A percentile compares a stretch with the other conserved stretches of the same genome.
phyloP scores from a whole-genome alignment of 2,888 invertebrate genomes.

The Pemphredon lugubris region DNA sequence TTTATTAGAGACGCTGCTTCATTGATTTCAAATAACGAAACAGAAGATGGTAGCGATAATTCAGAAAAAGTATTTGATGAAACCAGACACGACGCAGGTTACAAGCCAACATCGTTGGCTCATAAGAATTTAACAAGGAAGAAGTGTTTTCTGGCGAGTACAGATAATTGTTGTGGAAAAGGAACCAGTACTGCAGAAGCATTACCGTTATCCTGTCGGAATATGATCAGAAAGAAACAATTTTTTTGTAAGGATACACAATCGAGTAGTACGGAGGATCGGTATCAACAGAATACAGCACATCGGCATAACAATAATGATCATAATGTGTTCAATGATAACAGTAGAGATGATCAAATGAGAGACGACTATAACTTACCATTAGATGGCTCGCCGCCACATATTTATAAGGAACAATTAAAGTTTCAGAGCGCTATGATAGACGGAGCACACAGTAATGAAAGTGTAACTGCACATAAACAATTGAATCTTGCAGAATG shows the following conservation, averaged over 20 bases:
- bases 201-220: conserved; percentile 47
- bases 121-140: conserved; percentile 64
- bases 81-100: conserved; percentile 27
- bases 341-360: conserved; percentile 20
- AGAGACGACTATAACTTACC: conserved; percentile 19
- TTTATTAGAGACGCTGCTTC: conserved; percentile 1
- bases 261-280: conserved; percentile 24
- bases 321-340: conserved; percentile 17
- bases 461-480: conserved; percentile 25
- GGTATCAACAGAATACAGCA: conserved; percentile 10
- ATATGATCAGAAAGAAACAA: conserved; percentile 53
- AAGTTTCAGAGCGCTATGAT: conserved; percentile 22
- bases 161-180: conserved; percentile 31
- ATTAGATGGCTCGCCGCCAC: conserved; percentile 28
- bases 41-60: conserved; percentile 16
- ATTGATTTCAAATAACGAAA: conserved; percentile 15
- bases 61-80: conserved; percentile 23
- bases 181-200: conserved; percentile 23
- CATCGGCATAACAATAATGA: conserved; percentile 46
- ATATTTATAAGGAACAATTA: conserved; percentile 27
- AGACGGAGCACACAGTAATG: conserved; percentile 18
- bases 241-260: conserved; percentile 49
- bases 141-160: conserved; percentile 57
- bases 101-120: conserved; percentile 40
- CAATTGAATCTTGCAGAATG: conserved; percentile 34